Base-by-base conservation (phyloP, 2,888 invertebrate species). In the Cantharis flavilabris region DNA sequence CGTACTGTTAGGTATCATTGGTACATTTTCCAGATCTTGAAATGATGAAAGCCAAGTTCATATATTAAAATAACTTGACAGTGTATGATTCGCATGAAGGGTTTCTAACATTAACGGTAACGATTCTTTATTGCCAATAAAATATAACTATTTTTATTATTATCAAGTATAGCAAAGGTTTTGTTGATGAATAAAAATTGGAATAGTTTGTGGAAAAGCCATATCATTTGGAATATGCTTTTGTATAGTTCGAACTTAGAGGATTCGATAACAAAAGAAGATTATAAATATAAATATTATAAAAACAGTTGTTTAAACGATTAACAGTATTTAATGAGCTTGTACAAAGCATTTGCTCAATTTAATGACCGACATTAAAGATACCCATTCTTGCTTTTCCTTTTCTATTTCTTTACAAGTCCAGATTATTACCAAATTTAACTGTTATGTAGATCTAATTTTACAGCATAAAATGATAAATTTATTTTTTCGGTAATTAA, bases 321-420 rank as follows among this genome's bases (percentile, higher is more conserved):
- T 75, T 75, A 71, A 75, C 75, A 75, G 75, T 71, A 75, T 71
- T 62, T 75, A 75, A 75, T 71, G 75, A 75, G 71, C 71, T 71
- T 71, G 62, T 71, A 75, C 71, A 75, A 75, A 75, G 71, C 71
- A 71, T 71, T 75, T 67, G 67, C 65, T 62, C 71, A 18, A 62
- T 64, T 75, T 71, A 75, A 75, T 75, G 71, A 71, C 75, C 67
- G 62, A 71, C 62, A 70, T 71, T 75, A 75, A 75, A 75, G 71
- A 69, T 28, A 49, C 11, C 23, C 49, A 28, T 64, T 74, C 63
- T 70, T 69, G 75, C 62, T 33, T 76, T 75, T 76, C 69, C 71
- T 72, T 30, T 76, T 76, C 72, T 76, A 72, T 69, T 76, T 76
- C 71, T 72, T 72, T 76, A 69, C 62, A 69, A 30, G 67, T 67